Evolutionary conservation across 2,888 invertebrate species (phyloP).

Genomic region (Poecilus cupreus): DNA sequence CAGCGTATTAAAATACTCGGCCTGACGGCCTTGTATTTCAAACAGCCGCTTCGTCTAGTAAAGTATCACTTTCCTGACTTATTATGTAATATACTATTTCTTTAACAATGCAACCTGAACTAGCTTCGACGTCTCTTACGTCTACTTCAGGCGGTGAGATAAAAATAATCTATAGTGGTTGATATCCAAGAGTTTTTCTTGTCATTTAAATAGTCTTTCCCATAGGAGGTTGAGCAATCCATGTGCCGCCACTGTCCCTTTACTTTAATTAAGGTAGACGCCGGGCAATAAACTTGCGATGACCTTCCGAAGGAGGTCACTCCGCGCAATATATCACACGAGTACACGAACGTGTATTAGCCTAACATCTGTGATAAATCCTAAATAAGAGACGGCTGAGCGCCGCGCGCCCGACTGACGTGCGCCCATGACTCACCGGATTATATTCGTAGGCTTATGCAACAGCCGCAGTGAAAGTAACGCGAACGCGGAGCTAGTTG

Average conservation of each 20-base stretch:
- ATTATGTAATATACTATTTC: too few species aligned
- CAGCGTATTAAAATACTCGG: too few species aligned
- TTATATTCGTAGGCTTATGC: constrained; percentile 34
- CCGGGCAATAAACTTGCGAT: constrained; percentile 49
- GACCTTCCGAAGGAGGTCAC: constrained; percentile 50
- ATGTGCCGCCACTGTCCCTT: constrained; percentile 13
- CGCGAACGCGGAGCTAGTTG: not conserved
- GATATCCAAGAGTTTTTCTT: too few species aligned
- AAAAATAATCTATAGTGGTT: too few species aligned
- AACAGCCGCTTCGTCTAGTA: too few species aligned
- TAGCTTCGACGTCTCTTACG: too few species aligned
- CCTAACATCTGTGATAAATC: constrained; percentile 48
- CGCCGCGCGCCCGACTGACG: constrained; percentile 13
- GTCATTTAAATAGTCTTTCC: too few species aligned
- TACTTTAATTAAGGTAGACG: constrained; percentile 41
- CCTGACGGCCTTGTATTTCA: too few species aligned
- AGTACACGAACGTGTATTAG: constrained; percentile 34
- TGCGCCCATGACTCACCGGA: constrained; percentile 51
- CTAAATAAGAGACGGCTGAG: constrained; percentile 33
- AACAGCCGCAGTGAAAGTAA: constrained; percentile 42
- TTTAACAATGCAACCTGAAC: too few species aligned
- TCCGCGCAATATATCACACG: constrained; percentile 35
- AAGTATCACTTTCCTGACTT: too few species aligned
- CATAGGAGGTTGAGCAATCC: not conserved
- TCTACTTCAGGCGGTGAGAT: too few species aligned